phyloP scores from a whole-genome alignment of 2,113 vertebrate species.

The Saguinus imperator region DNA sequence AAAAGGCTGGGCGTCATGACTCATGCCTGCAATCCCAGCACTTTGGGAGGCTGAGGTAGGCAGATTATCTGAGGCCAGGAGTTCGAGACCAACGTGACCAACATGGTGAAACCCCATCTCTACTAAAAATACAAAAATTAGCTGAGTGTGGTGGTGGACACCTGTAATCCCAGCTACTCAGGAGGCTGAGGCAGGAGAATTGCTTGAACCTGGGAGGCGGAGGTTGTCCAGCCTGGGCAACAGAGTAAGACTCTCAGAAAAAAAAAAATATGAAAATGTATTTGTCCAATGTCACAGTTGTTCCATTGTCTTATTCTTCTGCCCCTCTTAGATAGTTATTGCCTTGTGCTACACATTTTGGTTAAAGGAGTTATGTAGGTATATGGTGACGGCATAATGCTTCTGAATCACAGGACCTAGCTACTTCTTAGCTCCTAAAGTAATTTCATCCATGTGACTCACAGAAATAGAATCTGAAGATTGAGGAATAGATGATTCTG shows the following conservation, averaged over 20 bases:
- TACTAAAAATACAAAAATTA: too few relatives aligned
- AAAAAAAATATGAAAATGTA: background rate
- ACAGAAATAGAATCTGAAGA: background rate
- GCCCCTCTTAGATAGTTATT: background rate
- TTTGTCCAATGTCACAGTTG: slow-evolving; percentile 6
- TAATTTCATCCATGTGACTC: background rate
- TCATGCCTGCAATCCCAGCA: too few relatives aligned
- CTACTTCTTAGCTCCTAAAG: background rate
- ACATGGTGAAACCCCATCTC: too few relatives aligned
- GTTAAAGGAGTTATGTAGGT: background rate
- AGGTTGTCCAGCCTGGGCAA: too few relatives aligned
- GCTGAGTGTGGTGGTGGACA: fast-evolving
- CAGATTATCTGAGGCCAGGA: too few relatives aligned
- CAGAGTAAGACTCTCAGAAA: too few relatives aligned
- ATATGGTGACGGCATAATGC: background rate
- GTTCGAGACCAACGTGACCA: too few relatives aligned
- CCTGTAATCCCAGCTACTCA: too few relatives aligned
- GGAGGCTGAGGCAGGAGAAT: too few relatives aligned
- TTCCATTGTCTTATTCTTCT: slow-evolving; percentile 10
- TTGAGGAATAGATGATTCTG: background rate
- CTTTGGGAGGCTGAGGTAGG: too few relatives aligned
- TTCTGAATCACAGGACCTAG: background rate
- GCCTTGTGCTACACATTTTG: background rate
- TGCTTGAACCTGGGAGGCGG: too few relatives aligned
- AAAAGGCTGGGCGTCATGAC: too few relatives aligned